These are phyloP conservation scores for Notiomystis cincta DNA, from an alignment of 2,113 vertebrate species.

Conservation along the genomic window DNA sequence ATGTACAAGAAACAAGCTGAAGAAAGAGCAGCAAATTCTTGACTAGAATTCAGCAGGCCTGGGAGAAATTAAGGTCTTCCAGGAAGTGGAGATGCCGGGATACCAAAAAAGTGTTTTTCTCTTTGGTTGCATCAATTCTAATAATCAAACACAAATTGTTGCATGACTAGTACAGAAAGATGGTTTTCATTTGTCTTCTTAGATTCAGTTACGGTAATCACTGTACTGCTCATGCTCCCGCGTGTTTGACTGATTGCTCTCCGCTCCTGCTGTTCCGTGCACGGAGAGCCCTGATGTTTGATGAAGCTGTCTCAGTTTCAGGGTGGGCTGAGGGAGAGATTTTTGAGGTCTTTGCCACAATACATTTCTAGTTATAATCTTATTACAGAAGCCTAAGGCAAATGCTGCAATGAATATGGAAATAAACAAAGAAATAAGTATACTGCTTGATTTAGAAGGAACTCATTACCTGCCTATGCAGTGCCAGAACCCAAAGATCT, in stretches of 20 bases:
- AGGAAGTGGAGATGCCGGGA: neutral
- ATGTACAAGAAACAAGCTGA: neutral
- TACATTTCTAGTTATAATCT: neutral
- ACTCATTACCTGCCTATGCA: neutral
- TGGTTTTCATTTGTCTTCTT: conserved; percentile 26
- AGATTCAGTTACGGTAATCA: conserved; percentile 20
- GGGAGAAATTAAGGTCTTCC: neutral
- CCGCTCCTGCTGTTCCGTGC: neutral
- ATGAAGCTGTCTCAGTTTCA: neutral
- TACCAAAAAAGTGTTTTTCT: neutral
- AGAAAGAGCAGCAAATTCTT: neutral
- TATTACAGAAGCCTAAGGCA: neutral
- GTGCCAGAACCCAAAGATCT: neutral
- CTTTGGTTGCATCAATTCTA: neutral
- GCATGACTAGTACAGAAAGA: neutral
- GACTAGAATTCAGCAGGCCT: neutral
- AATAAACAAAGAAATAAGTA: neutral
- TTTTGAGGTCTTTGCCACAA: neutral
- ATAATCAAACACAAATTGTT: conserved; percentile 17
- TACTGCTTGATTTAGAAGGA: neutral
- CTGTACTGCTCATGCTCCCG: neutral
- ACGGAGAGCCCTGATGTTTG: neutral
- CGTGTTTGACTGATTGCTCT: neutral
- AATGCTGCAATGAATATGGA: neutral
- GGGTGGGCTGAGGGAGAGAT: neutral